Conservation (phyloP, 1,140 invertebrate species). For the Pemphigus obesinymphae region DNA sequence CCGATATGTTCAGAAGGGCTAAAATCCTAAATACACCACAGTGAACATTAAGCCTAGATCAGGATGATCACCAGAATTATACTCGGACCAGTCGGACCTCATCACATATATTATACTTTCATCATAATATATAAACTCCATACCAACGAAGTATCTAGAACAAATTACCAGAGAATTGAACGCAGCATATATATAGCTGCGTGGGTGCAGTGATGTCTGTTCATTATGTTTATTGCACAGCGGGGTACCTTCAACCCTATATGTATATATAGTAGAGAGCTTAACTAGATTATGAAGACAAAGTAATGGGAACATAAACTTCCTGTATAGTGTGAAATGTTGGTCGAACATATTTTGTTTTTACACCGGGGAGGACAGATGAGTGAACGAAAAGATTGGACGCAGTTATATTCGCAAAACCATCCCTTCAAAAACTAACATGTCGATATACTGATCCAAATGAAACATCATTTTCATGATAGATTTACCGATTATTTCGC, state of each 20-base stretch:
- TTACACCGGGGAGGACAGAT: not conserved
- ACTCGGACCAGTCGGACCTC: too few species aligned
- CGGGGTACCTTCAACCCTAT: not conserved
- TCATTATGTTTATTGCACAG: conserved; percentile 12
- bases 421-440: too few species aligned
- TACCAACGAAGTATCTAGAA: not conserved
- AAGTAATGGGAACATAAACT: not conserved
- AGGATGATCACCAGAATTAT: not conserved
- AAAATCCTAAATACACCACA: not conserved
- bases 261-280: conserved; percentile 12
- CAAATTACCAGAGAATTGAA: conserved; percentile 13
- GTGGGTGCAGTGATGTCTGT: not conserved
- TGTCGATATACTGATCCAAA: too few species aligned
- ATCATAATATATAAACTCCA: not conserved
- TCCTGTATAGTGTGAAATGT: not conserved
- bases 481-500: too few species aligned
- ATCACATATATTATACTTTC: not conserved
- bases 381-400: not conserved
- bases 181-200: not conserved
- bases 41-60: not conserved
- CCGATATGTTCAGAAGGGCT: not conserved
- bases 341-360: not conserved
- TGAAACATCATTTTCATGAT: too few species aligned
- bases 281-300: conserved; percentile 15
- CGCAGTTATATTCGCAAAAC: not conserved